Evolutionary conservation across 2,888 invertebrate species (phyloP).

Genomic region (Thereva unica): DNA sequence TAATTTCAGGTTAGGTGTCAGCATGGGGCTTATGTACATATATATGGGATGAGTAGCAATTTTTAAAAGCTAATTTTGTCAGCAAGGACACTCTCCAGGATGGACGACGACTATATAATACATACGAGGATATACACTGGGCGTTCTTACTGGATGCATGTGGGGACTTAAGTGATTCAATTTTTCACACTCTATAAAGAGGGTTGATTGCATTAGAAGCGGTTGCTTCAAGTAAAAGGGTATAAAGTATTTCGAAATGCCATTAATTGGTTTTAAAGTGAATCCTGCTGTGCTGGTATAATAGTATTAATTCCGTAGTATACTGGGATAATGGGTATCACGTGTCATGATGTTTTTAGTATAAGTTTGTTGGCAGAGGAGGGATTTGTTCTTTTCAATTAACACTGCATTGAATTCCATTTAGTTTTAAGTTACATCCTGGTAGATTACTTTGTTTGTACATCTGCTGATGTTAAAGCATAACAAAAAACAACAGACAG

Average conservation of each 20-base stretch:
- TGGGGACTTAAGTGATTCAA: constrained; percentile 19
- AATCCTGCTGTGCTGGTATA: no score
- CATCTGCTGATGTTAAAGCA: no score
- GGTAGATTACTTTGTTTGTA: no score
- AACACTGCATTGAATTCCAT: no score
- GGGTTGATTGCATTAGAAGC: constrained; percentile 16
- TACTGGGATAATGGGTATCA: no score
- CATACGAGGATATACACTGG: not conserved
- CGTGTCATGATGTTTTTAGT: no score
- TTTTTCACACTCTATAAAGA: constrained; percentile 26
- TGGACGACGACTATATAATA: not conserved
- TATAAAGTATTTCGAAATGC: constrained; percentile 3
- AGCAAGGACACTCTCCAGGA: constrained; percentile 20
- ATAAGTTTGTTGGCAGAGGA: no score
- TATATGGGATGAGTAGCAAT: constrained; percentile 24
- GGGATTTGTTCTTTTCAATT: no score
- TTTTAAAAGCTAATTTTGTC: constrained; percentile 35
- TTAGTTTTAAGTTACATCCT: no score
- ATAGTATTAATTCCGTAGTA: no score
- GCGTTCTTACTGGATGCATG: not conserved
- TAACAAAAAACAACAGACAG: no score
- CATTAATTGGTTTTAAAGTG: not conserved
- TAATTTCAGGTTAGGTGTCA: constrained; percentile 23
- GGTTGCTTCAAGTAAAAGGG: not conserved
- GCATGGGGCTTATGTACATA: constrained; percentile 12